These are phyloP conservation scores for Andrena dorsata DNA, from an alignment of 2,888 invertebrate species.

Conservation along the genomic window DNA sequence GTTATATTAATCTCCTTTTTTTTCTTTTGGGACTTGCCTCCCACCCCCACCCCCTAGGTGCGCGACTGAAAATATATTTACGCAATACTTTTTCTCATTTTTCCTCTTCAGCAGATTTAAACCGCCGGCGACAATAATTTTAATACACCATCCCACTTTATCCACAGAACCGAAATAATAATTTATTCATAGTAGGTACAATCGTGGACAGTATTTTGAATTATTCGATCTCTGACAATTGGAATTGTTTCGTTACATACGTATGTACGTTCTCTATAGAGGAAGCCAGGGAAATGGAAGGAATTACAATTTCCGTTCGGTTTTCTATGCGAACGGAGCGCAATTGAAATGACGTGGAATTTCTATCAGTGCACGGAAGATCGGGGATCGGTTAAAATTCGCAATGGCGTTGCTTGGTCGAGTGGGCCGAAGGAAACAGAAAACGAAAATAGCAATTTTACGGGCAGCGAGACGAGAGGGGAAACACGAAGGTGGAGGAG, in stretches of 20 bases:
- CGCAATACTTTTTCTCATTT: too few relatives aligned
- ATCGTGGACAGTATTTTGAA: background rate
- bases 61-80: too few relatives aligned
- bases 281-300: background rate
- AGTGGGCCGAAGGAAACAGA: constrained; percentile 48
- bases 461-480: constrained; percentile 52
- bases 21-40: too few relatives aligned
- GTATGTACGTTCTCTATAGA: background rate
- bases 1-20: too few relatives aligned
- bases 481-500: constrained; percentile 42
- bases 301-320: constrained; percentile 1
- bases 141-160: background rate
- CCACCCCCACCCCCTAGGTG: too few relatives aligned
- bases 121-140: background rate
- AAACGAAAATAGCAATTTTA: constrained; percentile 79
- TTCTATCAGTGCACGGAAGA: background rate
- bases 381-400: constrained; percentile 14
- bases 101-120: too few relatives aligned
- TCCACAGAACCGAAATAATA: background rate
- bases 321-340: background rate
- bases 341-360: constrained; percentile 15
- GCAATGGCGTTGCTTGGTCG: constrained; percentile 10
- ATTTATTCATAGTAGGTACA: background rate
- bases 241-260: too few relatives aligned
- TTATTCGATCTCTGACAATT: too few relatives aligned